Evolutionary conservation across 2,113 vertebrate genomes (phyloP).

Genomic region (Dasyurus viverrinus): DNA sequence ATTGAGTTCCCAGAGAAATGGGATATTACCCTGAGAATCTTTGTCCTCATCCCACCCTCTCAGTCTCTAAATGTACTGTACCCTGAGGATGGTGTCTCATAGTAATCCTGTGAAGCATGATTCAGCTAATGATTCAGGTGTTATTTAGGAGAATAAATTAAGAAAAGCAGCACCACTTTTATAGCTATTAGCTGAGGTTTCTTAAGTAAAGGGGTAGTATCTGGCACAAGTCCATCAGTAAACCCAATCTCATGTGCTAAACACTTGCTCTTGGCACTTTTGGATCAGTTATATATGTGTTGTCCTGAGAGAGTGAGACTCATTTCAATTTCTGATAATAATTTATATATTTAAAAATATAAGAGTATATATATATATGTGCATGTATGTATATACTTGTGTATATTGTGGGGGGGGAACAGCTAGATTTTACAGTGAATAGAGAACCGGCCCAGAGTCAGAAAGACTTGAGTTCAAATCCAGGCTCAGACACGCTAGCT

Average conservation of each 20-base stretch:
- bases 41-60: background rate
- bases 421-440: too few species aligned
- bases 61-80: rapidly evolving
- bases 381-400: too few species aligned
- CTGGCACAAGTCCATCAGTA: background rate
- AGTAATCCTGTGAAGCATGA: background rate
- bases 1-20: constrained; percentile 37
- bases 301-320: background rate
- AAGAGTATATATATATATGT: too few species aligned
- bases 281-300: background rate
- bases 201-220: background rate
- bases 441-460: too few species aligned
- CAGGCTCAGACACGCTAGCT: background rate
- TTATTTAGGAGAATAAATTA: background rate
- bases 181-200: background rate
- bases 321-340: constrained; percentile 31
- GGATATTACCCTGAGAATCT: background rate
- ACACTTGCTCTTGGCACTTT: background rate
- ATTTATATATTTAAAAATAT: background rate
- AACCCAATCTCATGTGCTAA: background rate
- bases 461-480: background rate
- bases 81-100: background rate
- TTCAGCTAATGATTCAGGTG: background rate
- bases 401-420: too few species aligned
- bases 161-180: too few species aligned